phyloP scores from a whole-genome alignment of 2,888 invertebrate species.

The Parapristionchus giblindavisi region DNA sequence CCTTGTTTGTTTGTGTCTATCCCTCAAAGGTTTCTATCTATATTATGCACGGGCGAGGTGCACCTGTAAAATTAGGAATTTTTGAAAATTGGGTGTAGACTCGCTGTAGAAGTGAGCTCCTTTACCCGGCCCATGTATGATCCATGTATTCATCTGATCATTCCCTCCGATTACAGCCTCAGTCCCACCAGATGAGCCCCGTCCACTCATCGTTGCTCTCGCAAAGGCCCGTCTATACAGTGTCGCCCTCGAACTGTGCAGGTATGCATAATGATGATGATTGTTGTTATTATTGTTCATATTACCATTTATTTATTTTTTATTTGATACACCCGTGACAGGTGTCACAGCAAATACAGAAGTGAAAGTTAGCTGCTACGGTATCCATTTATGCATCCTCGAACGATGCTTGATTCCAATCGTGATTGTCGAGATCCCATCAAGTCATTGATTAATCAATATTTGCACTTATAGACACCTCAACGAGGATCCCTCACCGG shows the following conservation, averaged over 20 bases:
- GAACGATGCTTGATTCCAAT: background rate
- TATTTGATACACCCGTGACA: too few relatives aligned
- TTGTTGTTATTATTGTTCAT: background rate
- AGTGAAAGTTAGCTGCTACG: background rate
- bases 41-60: too few relatives aligned
- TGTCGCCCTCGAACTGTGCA: slow-evolving; percentile 31
- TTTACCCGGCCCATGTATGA: too few relatives aligned
- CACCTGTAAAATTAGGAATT: too few relatives aligned
- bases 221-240: slow-evolving; percentile 1
- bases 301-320: too few relatives aligned
- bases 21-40: too few relatives aligned
- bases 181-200: slow-evolving; percentile 29
- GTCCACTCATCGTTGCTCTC: slow-evolving; percentile 9
- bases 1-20: too few relatives aligned
- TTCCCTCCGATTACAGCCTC: slow-evolving; percentile 7
- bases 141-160: background rate
- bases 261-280: background rate
- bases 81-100: too few relatives aligned
- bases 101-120: too few relatives aligned
- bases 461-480: background rate
- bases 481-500: slow-evolving; percentile 24
- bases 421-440: background rate
- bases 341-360: too few relatives aligned
- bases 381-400: background rate
- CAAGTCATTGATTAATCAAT: background rate